Evolutionary conservation across 2,113 vertebrate species (phyloP).

Genomic region (Callocephalon fimbriatum): DNA sequence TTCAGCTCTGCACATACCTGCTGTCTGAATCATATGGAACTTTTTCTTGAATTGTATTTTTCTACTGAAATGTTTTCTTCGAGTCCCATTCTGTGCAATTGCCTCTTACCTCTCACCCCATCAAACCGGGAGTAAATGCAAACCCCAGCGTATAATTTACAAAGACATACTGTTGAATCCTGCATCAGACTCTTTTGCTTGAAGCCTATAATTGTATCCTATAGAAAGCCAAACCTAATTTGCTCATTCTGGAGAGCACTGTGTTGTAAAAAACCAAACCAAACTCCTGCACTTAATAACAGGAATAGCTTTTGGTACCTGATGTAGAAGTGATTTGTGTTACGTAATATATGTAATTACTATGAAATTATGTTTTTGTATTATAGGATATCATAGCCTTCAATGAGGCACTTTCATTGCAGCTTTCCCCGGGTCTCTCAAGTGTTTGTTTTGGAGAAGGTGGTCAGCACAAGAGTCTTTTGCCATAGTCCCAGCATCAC

Average conservation of each 20-base stretch:
- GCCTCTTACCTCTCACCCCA: neutral
- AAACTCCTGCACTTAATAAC: neutral
- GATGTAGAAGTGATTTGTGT: neutral
- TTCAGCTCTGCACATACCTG: neutral
- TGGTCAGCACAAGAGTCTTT: neutral
- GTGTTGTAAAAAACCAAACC: conserved; percentile 21
- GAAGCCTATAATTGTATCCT: conserved; percentile 36
- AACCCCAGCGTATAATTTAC: neutral
- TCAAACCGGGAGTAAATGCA: neutral
- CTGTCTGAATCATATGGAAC: neutral
- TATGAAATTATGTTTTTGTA: neutral
- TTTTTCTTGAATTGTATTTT: neutral
- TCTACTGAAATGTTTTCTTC: neutral
- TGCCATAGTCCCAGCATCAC: neutral
- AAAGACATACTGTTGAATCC: neutral
- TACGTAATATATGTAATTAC: neutral
- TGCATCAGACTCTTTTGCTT: neutral
- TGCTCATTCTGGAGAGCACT: neutral
- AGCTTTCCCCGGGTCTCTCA: neutral
- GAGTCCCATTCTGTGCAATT: neutral
- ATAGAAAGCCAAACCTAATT: conserved; percentile 34
- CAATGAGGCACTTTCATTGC: neutral
- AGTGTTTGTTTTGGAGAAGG: neutral
- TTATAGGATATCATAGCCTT: neutral
- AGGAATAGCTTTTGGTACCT: neutral